Conservation (phyloP, 1,140 invertebrate species). For the Aphis craccivora region DNA sequence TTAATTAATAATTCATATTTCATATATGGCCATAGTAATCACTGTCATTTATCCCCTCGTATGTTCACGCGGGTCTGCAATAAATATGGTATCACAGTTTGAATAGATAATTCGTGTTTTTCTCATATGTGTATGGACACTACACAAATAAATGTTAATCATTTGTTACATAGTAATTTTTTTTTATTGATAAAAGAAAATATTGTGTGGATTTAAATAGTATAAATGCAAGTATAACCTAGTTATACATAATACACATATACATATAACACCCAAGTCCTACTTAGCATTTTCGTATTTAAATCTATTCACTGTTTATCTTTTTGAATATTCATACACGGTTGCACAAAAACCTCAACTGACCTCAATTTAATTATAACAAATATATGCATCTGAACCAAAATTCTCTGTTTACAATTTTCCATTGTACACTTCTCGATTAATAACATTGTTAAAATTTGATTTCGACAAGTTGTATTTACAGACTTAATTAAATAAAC, state of each 20-base stretch:
- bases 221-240: not conserved
- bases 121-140: not conserved
- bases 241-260: not conserved
- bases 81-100: not conserved
- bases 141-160: not conserved
- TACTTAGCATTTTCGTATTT: not conserved
- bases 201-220: not conserved
- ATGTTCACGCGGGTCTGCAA: not conserved
- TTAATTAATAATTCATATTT: conserved; percentile 7
- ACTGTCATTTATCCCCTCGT: not conserved
- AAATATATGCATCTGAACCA: not conserved
- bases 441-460: not conserved
- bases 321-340: not conserved
- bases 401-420: not conserved
- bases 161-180: not conserved
- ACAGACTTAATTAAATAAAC: not conserved
- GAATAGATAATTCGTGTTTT: not conserved
- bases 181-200: not conserved
- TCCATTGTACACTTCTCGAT: not conserved
- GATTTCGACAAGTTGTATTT: not conserved
- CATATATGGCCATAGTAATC: not conserved
- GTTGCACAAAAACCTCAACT: not conserved
- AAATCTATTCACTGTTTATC: not conserved
- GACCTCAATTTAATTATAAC: not conserved
- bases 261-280: not conserved